Conservation (phyloP, 1,140 invertebrate genomes). For the Bacillus rossius region DNA sequence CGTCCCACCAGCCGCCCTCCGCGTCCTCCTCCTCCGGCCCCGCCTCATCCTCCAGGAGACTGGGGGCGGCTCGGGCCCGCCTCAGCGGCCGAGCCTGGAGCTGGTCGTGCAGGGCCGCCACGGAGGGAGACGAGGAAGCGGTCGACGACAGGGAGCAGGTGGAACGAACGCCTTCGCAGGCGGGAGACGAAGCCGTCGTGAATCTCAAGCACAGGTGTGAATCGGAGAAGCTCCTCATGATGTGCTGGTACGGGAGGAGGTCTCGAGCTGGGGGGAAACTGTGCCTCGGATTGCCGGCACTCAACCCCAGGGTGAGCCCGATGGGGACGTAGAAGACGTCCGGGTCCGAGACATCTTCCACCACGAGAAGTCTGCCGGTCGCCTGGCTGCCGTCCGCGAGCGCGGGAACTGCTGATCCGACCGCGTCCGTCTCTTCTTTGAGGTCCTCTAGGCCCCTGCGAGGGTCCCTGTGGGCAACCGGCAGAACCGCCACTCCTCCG, state of each 20-base stretch:
- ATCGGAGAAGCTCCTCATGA: slow-evolving; percentile 65
- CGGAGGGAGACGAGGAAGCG: slow-evolving; percentile 44
- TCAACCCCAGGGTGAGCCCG: slow-evolving; percentile 54
- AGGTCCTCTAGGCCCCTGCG: slow-evolving; percentile 54
- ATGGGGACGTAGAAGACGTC: slow-evolving; percentile 64
- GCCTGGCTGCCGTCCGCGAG: background rate
- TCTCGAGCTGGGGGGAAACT: slow-evolving; percentile 59
- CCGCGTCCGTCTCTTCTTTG: slow-evolving; percentile 62
- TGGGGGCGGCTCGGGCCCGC: slow-evolving; percentile 39
- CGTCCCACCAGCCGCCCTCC: slow-evolving; percentile 60
- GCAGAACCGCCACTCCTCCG: too few relatives aligned
- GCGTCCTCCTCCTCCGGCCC: slow-evolving; percentile 32
- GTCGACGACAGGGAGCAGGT: slow-evolving; percentile 48
- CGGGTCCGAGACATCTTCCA: slow-evolving; percentile 43
- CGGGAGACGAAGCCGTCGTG: slow-evolving; percentile 43
- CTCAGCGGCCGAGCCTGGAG: slow-evolving; percentile 40
- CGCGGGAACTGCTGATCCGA: slow-evolving; percentile 39
- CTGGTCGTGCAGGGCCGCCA: slow-evolving; percentile 45
- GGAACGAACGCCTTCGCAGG: slow-evolving; percentile 38
- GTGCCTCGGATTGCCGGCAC: slow-evolving; percentile 49
- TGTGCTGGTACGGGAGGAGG: slow-evolving; percentile 61
- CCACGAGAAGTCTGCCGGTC: background rate
- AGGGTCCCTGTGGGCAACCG: background rate
- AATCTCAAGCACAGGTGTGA: slow-evolving; percentile 64
- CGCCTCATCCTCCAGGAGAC: slow-evolving; percentile 20